Percentiles rank a stretch among this genome's conserved stretches.
Evolutionary conservation across 2,797 vertebrate species (phyloP).

Genomic region (Micrastur ruficollis): DNA sequence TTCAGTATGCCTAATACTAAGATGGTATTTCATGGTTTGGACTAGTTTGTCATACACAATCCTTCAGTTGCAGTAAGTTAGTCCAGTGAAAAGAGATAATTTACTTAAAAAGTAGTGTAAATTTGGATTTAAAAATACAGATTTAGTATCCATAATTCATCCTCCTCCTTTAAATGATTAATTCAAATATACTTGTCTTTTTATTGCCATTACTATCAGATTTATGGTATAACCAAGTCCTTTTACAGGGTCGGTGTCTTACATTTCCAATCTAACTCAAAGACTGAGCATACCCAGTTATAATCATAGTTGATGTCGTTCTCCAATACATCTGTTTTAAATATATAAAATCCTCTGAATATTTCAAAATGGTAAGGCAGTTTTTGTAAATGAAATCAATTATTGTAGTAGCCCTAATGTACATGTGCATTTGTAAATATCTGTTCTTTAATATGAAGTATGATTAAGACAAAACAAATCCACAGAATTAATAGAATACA

Average conservation of each 20-base stretch:
- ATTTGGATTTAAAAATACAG: background rate
- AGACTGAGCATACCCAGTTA: background rate
- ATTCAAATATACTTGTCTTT: background rate
- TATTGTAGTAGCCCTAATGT: background rate
- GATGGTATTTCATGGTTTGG: background rate
- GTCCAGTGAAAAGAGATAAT: background rate
- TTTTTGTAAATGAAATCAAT: background rate
- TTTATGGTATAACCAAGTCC: background rate
- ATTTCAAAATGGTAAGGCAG: background rate
- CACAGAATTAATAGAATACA: background rate
- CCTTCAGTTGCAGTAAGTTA: background rate
- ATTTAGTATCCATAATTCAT: background rate
- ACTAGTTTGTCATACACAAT: background rate
- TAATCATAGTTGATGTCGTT: background rate
- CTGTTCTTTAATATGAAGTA: background rate
- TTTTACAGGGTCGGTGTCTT: background rate
- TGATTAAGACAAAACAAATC: background rate
- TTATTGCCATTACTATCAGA: background rate
- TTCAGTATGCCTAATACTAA: background rate
- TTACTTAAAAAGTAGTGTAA: background rate
- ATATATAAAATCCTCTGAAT: background rate
- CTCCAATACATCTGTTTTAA: background rate
- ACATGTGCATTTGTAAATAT: background rate
- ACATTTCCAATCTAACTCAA: background rate
- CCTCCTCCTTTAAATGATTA: background rate